Percentiles rank a stretch among this genome's conserved stretches.
Evolutionary conservation across 2,113 vertebrate genomes (phyloP).

Genomic region (Indicator indicator): DNA sequence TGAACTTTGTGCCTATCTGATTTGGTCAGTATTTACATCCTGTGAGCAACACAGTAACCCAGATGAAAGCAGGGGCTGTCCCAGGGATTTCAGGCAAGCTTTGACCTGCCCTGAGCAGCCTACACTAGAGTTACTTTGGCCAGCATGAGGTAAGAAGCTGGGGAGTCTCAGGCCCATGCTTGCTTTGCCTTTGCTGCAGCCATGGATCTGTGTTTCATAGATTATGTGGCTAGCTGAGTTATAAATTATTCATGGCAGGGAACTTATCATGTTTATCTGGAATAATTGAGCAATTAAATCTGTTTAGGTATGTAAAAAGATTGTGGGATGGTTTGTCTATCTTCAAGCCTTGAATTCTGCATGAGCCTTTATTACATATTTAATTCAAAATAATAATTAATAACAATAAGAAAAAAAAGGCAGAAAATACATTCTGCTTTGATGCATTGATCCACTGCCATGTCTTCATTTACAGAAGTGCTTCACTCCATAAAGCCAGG

Average conservation of each 20-base stretch:
- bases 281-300: slow-evolving; percentile 67
- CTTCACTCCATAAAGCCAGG: background rate
- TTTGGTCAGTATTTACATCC: background rate
- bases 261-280: slow-evolving; percentile 59
- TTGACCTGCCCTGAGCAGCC: background rate
- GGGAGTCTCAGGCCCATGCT: background rate
- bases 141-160: accelerated
- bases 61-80: background rate
- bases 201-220: background rate
- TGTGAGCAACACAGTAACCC: background rate
- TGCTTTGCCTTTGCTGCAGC: background rate
- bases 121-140: background rate
- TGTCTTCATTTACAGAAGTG: background rate
- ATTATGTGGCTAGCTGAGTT: slow-evolving; percentile 30
- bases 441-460: background rate
- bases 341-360: slow-evolving; percentile 35
- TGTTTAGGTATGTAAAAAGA: slow-evolving; percentile 62
- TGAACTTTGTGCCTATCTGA: background rate
- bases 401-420: background rate
- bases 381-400: slow-evolving; percentile 2
- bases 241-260: slow-evolving; percentile 55
- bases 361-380: slow-evolving; percentile 14
- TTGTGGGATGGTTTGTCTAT: slow-evolving; percentile 37
- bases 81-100: background rate
- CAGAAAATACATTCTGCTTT: background rate